These are phyloP conservation scores for Globicephala melas DNA, from an alignment of 2,113 vertebrate genomes.

Conservation along the genomic window DNA sequence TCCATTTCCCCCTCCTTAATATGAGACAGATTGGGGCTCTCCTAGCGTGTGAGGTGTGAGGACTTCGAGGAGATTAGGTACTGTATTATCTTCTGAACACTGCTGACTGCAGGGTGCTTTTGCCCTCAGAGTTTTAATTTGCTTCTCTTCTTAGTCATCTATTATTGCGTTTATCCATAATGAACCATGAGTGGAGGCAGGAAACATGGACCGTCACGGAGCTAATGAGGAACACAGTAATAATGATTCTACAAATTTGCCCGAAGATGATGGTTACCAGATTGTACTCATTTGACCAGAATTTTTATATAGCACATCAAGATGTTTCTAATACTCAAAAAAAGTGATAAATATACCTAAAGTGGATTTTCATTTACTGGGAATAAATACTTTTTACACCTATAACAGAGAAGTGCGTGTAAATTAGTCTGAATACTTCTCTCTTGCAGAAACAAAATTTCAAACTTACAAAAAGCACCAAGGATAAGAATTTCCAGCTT, in stretches of 20 bases:
- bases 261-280: neutral
- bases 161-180: neutral
- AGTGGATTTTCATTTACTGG: constrained; percentile 24
- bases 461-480: neutral
- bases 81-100: accelerated
- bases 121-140: neutral
- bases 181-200: neutral
- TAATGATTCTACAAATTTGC: constrained; percentile 16
- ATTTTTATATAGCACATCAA: constrained; percentile 38
- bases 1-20: neutral
- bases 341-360: constrained; percentile 6
- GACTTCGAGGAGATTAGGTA: neutral
- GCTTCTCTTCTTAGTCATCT: constrained; percentile 10
- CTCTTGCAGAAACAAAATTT: constrained; percentile 32
- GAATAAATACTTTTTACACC: neutral
- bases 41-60: neutral
- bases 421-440: neutral
- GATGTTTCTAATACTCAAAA: constrained; percentile 32
- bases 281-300: constrained; percentile 23
- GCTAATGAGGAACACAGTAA: neutral
- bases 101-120: neutral
- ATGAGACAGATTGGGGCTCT: neutral
- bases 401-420: neutral
- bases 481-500: neutral
- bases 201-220: neutral